Conservation (phyloP, 1,140 invertebrate genomes). For the Campodea augens region DNA sequence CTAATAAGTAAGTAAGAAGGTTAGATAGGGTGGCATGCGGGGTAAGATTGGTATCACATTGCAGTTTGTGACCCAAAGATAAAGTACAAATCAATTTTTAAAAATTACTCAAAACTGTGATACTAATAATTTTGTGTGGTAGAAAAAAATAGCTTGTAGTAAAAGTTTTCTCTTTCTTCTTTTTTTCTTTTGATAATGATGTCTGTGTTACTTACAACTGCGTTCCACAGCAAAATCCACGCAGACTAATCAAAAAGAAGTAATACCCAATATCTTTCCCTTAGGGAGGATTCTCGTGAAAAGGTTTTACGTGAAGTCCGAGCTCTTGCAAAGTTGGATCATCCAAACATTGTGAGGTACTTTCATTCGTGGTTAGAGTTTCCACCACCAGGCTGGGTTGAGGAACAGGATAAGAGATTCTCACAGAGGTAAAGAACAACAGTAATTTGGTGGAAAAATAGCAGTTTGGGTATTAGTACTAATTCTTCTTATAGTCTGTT, state of each 20-base stretch:
- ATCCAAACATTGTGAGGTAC: slow-evolving; percentile 85
- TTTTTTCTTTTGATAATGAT: slow-evolving; percentile 3
- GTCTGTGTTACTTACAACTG: not conserved
- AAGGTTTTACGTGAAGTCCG: slow-evolving; percentile 83
- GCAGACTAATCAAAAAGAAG: slow-evolving; percentile 1
- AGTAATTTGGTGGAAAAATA: no score
- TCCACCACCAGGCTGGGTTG: slow-evolving; percentile 71
- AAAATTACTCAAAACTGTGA: no score
- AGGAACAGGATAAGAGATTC: slow-evolving; percentile 49
- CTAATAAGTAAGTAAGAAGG: slow-evolving; percentile 51
- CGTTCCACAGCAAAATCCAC: no score
- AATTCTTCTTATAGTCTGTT: no score
- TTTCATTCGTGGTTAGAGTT: slow-evolving; percentile 86
- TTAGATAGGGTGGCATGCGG: no score
- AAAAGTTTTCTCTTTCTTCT: not conserved
- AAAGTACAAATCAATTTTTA: not conserved
- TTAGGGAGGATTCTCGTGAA: slow-evolving; percentile 51
- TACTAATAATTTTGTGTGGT: not conserved
- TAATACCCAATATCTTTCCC: slow-evolving; percentile 15
- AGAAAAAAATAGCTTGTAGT: not conserved
- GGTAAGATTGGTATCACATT: no score
- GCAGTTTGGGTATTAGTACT: no score
- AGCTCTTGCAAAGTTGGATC: slow-evolving; percentile 82
- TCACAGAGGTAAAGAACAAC: slow-evolving; percentile 27
- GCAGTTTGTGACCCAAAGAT: no score